Percentiles rank a stretch among this genome's conserved stretches.
phyloP scores from a whole-genome alignment of 1,140 invertebrate genomes.

The Drosophila sechellia region DNA sequence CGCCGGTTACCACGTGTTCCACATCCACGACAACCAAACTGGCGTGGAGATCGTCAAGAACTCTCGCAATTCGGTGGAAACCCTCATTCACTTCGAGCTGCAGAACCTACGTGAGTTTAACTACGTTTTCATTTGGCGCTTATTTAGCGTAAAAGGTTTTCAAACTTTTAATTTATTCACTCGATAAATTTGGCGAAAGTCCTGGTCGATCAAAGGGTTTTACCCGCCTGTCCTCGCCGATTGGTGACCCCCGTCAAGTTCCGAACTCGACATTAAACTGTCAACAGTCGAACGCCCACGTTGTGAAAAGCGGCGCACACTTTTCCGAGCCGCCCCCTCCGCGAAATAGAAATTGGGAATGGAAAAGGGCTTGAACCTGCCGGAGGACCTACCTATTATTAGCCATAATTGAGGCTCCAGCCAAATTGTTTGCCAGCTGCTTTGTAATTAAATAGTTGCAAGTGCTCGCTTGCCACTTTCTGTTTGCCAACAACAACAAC shows the following conservation, averaged over 20 bases:
- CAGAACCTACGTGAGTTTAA: slow-evolving; percentile 88
- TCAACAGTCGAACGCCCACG: slow-evolving; percentile 24
- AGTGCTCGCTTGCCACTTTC: slow-evolving; percentile 72
- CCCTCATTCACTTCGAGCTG: slow-evolving; percentile 86
- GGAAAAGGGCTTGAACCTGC: background rate
- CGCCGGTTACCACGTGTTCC: slow-evolving; percentile 89
- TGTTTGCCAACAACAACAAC: slow-evolving; percentile 73
- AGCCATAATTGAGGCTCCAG: slow-evolving; percentile 65
- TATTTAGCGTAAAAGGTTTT: too few relatives aligned
- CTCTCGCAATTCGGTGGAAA: slow-evolving; percentile 83
- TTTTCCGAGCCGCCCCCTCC: too few relatives aligned
- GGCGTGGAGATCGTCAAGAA: slow-evolving; percentile 87
- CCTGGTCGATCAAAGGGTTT: slow-evolving; percentile 25
- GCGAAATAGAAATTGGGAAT: background rate
- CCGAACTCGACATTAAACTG: slow-evolving; percentile 25
- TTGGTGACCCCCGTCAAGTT: slow-evolving; percentile 31
- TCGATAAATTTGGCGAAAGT: slow-evolving; percentile 6
- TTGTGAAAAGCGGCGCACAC: slow-evolving; percentile 2
- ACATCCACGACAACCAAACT: slow-evolving; percentile 89
- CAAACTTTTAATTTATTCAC: slow-evolving; percentile 9
- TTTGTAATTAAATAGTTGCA: slow-evolving; percentile 82
- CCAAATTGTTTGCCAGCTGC: slow-evolving; percentile 74
- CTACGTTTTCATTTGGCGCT: background rate
- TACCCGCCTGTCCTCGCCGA: background rate
- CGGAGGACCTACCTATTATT: slow-evolving; percentile 51